Conservation (phyloP, 2,797 vertebrate genomes). For the Squalus acanthias region DNA sequence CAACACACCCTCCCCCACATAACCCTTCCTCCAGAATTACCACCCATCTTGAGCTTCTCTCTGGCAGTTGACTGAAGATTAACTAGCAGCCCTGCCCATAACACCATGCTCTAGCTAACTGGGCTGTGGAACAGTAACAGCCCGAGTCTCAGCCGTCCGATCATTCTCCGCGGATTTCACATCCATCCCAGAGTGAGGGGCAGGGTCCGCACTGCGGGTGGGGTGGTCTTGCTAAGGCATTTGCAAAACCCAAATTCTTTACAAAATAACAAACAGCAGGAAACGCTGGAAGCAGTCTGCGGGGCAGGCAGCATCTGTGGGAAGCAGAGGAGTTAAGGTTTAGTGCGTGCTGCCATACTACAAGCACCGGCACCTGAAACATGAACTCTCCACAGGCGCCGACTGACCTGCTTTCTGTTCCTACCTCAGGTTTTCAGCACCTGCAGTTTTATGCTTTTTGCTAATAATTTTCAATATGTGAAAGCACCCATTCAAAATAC, state of each 20-base stretch:
- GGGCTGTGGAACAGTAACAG: no score
- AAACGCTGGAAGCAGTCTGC: background rate
- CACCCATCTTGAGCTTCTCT: background rate
- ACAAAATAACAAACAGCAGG: background rate
- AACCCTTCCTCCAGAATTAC: background rate
- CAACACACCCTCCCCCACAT: background rate
- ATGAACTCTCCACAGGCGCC: background rate
- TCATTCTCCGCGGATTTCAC: background rate
- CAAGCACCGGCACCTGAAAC: background rate
- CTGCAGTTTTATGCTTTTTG: background rate
- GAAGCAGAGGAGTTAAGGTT: background rate
- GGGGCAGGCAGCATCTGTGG: no score
- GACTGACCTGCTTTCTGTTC: background rate
- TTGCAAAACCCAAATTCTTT: background rate
- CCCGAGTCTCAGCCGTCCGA: no score
- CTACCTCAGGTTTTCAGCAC: background rate
- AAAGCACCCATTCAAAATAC: no score
- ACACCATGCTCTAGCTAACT: no score
- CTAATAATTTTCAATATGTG: background rate
- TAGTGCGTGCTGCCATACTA: background rate
- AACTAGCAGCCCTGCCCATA: no score
- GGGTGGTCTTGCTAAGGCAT: background rate
- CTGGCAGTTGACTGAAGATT: no score
- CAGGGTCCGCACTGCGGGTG: no score
- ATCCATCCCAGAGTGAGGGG: no score